Evolutionary conservation across 53 echinoderm and acorn worm genomes (phyloP).

Genomic region (Apostichopus leukothele): DNA sequence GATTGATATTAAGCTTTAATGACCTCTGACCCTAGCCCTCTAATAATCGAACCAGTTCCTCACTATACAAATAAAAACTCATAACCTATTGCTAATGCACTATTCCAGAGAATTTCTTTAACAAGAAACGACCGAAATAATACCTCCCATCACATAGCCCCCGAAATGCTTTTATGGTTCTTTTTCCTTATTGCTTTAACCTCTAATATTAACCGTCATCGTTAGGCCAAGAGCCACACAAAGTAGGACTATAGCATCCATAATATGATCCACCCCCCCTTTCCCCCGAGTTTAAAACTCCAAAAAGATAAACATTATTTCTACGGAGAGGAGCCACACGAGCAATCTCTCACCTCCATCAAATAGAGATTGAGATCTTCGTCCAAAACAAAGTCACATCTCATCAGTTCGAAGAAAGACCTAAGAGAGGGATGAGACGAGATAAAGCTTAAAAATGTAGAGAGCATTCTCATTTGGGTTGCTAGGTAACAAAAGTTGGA

Average conservation of each 20-base stretch:
- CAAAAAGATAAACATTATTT: background rate
- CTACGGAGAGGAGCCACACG: background rate
- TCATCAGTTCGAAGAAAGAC: conserved; percentile 86
- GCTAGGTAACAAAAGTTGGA: too few relatives aligned
- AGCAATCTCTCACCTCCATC: conserved; percentile 79
- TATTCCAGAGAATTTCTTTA: too few relatives aligned
- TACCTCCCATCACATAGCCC: too few relatives aligned
- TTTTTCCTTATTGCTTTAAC: background rate
- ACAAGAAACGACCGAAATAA: too few relatives aligned
- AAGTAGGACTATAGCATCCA: background rate
- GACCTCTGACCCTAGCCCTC: too few relatives aligned
- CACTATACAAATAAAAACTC: too few relatives aligned
- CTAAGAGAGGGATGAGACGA: background rate
- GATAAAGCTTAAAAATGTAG: background rate
- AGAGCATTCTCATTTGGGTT: too few relatives aligned
- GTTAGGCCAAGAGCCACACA: background rate
- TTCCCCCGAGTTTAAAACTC: background rate
- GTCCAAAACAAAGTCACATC: conserved; percentile 98
- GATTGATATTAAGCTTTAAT: too few relatives aligned
- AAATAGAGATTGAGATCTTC: conserved; percentile 83
- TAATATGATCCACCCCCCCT: too few relatives aligned
- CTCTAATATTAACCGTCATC: background rate
- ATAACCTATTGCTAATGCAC: too few relatives aligned
- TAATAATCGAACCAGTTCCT: too few relatives aligned
- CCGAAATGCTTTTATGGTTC: too few relatives aligned